These are phyloP conservation scores for Eunapius fragilis DNA, from an alignment of 37 sponge, comb jelly and placozoan species.

Conservation along the genomic window DNA sequence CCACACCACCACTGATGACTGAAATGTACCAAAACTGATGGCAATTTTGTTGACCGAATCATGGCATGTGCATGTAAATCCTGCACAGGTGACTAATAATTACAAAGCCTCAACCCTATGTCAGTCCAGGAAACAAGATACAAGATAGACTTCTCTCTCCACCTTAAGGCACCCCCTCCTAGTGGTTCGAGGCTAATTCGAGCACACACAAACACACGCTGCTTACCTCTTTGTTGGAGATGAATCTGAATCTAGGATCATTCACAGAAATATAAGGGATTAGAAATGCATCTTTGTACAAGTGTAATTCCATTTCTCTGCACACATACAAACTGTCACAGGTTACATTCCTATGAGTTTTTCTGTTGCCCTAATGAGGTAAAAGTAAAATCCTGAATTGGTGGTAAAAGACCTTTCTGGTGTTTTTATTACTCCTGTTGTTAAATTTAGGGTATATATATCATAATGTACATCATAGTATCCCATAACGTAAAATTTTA, in stretches of 20 bases:
- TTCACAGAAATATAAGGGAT: background rate
- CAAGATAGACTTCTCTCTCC: background rate
- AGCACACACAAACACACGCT: background rate
- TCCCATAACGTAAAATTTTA: no score
- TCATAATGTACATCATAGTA: no score
- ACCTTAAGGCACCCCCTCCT: background rate
- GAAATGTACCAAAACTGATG: background rate
- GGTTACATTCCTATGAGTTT: background rate
- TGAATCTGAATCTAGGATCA: background rate
- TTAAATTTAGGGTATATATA: no score
- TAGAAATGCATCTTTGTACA: background rate
- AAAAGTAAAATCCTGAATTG: no score
- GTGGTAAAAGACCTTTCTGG: no score
- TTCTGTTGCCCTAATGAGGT: no score
- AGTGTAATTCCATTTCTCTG: background rate
- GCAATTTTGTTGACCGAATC: background rate
- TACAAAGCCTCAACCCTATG: background rate
- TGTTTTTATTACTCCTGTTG: no score
- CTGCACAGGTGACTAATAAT: background rate
- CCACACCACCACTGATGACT: background rate
- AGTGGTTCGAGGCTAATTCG: background rate
- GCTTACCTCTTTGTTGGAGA: background rate
- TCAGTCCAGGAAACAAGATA: background rate
- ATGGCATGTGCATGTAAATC: background rate
- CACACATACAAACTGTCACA: background rate